Conservation (phyloP, 2,113 vertebrate species). For the Junco hyemalis region DNA sequence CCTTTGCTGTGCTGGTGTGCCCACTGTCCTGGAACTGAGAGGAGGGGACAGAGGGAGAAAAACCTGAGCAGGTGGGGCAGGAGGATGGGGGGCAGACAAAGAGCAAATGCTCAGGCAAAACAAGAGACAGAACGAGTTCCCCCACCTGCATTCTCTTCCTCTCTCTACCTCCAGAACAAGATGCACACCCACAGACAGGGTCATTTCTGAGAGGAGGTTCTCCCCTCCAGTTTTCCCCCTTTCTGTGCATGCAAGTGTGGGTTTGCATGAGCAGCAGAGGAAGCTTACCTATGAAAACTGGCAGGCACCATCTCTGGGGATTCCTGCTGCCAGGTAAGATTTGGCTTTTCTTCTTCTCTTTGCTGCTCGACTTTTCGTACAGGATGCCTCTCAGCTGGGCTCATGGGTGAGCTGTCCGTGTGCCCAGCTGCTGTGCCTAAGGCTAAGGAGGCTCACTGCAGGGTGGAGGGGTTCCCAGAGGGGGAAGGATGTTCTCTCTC, state of each 20-base stretch:
- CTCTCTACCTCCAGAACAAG: background rate
- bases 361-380: background rate
- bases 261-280: background rate
- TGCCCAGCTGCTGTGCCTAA: background rate
- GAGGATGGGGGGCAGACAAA: conserved; percentile 30
- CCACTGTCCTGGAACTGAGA: conserved; percentile 39
- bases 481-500: background rate
- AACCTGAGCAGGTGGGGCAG: background rate
- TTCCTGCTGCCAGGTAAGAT: conserved; percentile 58
- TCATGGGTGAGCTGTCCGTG: background rate
- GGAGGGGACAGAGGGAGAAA: conserved; percentile 45
- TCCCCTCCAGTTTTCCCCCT: background rate
- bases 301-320: background rate
- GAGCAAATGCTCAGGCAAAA: background rate
- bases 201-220: background rate
- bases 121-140: background rate
- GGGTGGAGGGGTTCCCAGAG: background rate
- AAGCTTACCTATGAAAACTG: background rate
- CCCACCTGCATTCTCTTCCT: background rate
- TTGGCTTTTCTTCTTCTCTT: conserved; percentile 4
- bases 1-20: conserved; percentile 45
- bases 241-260: background rate
- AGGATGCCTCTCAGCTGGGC: background rate
- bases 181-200: background rate
- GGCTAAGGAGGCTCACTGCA: conserved; percentile 26